These are phyloP conservation scores for Calliphora vicina DNA, from an alignment of 1,140 invertebrate species.

Conservation along the genomic window DNA sequence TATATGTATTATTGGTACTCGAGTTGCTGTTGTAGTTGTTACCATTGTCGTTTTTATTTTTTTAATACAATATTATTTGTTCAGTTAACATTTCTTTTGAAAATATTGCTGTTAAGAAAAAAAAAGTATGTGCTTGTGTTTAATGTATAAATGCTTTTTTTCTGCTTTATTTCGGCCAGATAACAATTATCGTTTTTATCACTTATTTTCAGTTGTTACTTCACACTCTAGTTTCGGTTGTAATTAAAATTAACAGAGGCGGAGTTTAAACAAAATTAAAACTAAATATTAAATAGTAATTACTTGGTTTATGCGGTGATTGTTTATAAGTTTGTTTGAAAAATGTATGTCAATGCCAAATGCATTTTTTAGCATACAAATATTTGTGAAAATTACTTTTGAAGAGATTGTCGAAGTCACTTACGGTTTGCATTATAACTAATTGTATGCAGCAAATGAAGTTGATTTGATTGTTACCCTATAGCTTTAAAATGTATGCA, in stretches of 20 bases:
- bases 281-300: background rate
- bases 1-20: no score
- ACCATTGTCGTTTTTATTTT: no score
- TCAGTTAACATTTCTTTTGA: background rate
- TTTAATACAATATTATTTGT: background rate
- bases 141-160: background rate
- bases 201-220: background rate
- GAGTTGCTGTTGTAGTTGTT: background rate
- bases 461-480: no score
- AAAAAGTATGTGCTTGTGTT: background rate
- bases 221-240: background rate
- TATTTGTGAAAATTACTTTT: no score
- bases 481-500: no score
- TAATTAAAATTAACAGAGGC: constrained; percentile 6
- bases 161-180: no score
- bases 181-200: background rate
- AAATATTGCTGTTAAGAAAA: background rate
- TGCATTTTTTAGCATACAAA: no score
- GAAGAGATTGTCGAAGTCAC: no score
- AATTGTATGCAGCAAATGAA: no score
- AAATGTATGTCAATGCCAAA: background rate
- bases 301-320: background rate
- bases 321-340: background rate
- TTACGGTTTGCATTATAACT: no score
- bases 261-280: background rate